phyloP scores from a whole-genome alignment of 2,113 vertebrate species.

The Callipepla squamata region DNA sequence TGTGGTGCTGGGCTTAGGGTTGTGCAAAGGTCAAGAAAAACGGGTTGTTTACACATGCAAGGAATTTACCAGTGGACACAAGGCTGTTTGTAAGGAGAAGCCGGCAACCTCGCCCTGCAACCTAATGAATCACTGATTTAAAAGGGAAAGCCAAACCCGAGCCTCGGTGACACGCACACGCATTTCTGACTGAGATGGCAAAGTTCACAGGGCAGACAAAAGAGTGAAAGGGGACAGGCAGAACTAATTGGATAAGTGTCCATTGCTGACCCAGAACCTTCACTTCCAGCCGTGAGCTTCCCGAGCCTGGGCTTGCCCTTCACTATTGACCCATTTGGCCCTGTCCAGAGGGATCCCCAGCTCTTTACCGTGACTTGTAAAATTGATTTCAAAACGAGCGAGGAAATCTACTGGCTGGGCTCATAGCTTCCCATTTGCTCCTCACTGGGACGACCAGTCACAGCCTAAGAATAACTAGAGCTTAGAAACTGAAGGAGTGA shows the following conservation, averaged over 20 bases:
- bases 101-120: constrained; percentile 4
- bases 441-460: not conserved
- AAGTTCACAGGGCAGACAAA: not conserved
- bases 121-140: constrained; percentile 27
- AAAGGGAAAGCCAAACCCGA: constrained; percentile 19
- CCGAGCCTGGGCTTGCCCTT: not conserved
- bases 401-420: not conserved
- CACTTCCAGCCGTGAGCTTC: not conserved
- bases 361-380: not conserved
- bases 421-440: not conserved
- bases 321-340: not conserved
- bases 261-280: not conserved
- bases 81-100: constrained; percentile 44
- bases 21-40: constrained; percentile 32
- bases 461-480: not conserved
- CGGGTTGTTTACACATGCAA: constrained; percentile 3
- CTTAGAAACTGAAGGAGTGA: not conserved
- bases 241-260: not conserved
- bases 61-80: constrained; percentile 29
- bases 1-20: not conserved
- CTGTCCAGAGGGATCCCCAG: not conserved
- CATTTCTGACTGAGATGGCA: not conserved
- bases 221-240: not conserved
- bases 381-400: not conserved
- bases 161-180: not conserved